These are phyloP conservation scores for Phalacrocorax carbo DNA, from an alignment of 2,113 vertebrate species.

Conservation along the genomic window DNA sequence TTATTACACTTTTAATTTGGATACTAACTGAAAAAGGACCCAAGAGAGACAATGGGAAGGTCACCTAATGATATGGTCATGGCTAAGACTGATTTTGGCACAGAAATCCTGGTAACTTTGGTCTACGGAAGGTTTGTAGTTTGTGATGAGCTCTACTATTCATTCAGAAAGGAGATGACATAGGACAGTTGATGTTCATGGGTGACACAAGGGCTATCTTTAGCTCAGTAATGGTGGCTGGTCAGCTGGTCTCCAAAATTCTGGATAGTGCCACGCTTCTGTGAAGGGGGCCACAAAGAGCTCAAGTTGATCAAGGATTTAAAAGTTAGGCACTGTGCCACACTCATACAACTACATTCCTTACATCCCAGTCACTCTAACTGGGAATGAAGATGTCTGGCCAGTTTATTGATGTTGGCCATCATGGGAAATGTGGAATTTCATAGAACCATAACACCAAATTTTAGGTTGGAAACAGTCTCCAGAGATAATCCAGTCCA, in stretches of 20 bases:
- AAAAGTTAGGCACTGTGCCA: background rate
- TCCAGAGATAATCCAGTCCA: background rate
- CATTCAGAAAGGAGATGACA: background rate
- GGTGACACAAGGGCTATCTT: rapidly evolving
- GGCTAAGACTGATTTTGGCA: background rate
- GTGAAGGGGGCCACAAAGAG: background rate
- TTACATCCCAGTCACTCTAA: background rate
- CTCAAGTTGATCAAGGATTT: background rate
- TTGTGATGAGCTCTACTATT: background rate
- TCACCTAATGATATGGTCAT: background rate
- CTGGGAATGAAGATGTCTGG: background rate
- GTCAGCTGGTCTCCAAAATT: background rate
- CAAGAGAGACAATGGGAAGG: background rate
- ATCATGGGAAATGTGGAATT: background rate
- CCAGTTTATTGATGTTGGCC: background rate
- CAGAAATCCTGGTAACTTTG: background rate
- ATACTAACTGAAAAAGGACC: background rate
- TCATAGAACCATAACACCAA: background rate
- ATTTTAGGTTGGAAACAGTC: background rate
- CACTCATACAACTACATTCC: background rate
- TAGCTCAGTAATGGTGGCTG: background rate
- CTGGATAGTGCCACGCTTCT: background rate
- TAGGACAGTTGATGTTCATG: background rate
- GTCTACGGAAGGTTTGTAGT: background rate
- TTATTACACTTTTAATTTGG: background rate